phyloP scores from a whole-genome alignment of 2,113 vertebrate genomes.

The Psettodes erumei region DNA sequence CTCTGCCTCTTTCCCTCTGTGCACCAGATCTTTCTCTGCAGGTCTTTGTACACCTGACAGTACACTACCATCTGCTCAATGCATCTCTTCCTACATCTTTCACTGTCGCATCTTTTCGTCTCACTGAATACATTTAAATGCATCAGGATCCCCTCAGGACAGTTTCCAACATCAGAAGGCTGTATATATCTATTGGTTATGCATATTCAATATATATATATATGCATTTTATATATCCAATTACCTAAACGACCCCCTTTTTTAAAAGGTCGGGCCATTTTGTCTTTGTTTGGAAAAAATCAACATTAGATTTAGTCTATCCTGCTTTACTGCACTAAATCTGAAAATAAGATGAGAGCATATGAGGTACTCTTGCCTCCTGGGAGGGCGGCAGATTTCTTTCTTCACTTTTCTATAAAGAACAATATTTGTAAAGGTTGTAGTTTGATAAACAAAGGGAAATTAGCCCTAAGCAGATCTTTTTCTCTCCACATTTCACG shows the following conservation, averaged over 20 bases:
- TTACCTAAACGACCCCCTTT: background rate
- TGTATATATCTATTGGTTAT: background rate
- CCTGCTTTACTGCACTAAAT: background rate
- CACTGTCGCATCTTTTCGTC: slow-evolving; percentile 16
- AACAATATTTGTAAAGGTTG: background rate
- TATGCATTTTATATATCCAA: background rate
- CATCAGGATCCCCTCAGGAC: slow-evolving; percentile 13
- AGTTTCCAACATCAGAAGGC: slow-evolving; percentile 11
- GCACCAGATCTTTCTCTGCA: slow-evolving; percentile 71
- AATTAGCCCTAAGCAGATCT: background rate
- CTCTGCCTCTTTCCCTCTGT: slow-evolving; percentile 58
- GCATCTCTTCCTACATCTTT: slow-evolving; percentile 44
- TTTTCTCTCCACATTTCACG: background rate
- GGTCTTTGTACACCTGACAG: slow-evolving; percentile 70
- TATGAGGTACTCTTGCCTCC: background rate
- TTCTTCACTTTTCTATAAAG: background rate
- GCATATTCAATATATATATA: too few species aligned
- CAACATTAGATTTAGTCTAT: background rate
- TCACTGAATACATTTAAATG: slow-evolving; percentile 31
- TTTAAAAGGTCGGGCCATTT: background rate
- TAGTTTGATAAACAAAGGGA: background rate
- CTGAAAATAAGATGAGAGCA: background rate
- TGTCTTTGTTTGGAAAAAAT: background rate
- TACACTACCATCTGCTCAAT: slow-evolving; percentile 66
- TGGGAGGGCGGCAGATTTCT: background rate